Conservation (phyloP, 2,113 vertebrate species). For the Neogale vison region DNA sequence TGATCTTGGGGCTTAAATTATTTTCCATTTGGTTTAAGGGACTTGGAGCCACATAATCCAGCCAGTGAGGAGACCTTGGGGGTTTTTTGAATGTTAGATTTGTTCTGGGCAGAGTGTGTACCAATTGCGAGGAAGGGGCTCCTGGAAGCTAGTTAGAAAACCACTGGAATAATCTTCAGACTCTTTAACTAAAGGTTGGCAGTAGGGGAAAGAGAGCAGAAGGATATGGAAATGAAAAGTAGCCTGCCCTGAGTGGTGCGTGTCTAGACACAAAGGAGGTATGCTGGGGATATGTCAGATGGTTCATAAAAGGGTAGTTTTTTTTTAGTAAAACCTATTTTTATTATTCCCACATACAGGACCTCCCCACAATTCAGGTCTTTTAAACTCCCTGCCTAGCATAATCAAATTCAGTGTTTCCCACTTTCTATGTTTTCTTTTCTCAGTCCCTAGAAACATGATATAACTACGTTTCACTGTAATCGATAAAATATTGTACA, state of each 20-base stretch:
- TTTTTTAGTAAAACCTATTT: conserved; percentile 70
- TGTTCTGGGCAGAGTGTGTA: background rate
- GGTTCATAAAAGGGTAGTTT: conserved; percentile 57
- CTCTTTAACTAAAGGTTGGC: background rate
- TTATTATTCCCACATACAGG: conserved; percentile 75
- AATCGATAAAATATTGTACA: conserved; percentile 79
- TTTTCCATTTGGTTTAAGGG: background rate
- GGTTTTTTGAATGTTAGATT: background rate
- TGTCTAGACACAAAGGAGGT: conserved; percentile 57
- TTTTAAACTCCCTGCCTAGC: conserved; percentile 62
- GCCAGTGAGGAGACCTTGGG: background rate
- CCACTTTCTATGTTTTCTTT: conserved; percentile 80
- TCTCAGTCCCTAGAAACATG: conserved; percentile 74
- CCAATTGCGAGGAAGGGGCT: background rate
- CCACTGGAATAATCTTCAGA: background rate
- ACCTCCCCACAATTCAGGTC: conserved; percentile 69
- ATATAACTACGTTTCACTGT: conserved; percentile 69
- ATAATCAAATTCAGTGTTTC: conserved; percentile 80
- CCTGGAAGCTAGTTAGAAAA: background rate
- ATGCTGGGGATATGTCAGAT: conserved; percentile 8
- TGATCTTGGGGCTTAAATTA: background rate
- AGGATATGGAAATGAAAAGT: background rate
- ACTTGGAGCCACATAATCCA: background rate
- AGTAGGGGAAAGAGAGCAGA: background rate
- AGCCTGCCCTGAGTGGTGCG: background rate